Evolutionary conservation across 2,113 vertebrate species (phyloP).

Genomic region (Polypterus senegalus): DNA sequence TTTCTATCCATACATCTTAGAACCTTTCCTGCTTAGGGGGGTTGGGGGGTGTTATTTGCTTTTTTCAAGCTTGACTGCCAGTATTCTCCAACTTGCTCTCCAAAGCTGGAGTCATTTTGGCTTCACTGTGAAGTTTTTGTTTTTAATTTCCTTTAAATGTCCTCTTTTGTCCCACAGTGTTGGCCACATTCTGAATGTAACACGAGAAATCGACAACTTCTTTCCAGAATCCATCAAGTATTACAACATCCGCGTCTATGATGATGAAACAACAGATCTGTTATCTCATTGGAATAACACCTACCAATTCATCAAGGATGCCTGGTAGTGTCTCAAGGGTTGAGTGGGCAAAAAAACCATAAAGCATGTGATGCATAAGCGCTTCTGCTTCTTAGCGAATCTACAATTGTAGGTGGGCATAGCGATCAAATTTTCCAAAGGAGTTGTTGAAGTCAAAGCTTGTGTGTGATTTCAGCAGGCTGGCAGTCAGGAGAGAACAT

Average conservation of each 20-base stretch:
- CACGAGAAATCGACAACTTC: slow-evolving; percentile 94
- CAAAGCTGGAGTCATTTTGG: not conserved
- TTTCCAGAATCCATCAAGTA: slow-evolving; percentile 82
- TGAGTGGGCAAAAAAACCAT: too few species aligned
- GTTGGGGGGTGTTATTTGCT: not conserved
- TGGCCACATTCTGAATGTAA: slow-evolving; percentile 86
- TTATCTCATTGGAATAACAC: slow-evolving; percentile 82
- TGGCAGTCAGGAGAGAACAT: too few species aligned
- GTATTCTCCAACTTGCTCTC: not conserved
- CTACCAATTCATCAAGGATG: slow-evolving; percentile 63
- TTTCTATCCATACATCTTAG: not conserved
- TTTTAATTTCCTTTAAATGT: not conserved
- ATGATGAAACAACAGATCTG: slow-evolving; percentile 75
- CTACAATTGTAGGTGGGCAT: too few species aligned
- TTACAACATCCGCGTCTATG: slow-evolving; percentile 81
- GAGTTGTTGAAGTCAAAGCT: too few species aligned
- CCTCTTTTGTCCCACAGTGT: slow-evolving; percentile 47
- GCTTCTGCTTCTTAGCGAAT: too few species aligned
- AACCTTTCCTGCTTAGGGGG: too few species aligned
- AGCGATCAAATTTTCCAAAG: too few species aligned
- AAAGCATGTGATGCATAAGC: too few species aligned
- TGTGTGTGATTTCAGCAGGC: too few species aligned
- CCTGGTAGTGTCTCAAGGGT: slow-evolving; percentile 32
- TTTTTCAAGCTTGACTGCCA: not conserved
- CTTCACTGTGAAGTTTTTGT: not conserved